Evolutionary conservation across 1,140 invertebrate genomes (phyloP).

Genomic region (Achatina immaculata): DNA sequence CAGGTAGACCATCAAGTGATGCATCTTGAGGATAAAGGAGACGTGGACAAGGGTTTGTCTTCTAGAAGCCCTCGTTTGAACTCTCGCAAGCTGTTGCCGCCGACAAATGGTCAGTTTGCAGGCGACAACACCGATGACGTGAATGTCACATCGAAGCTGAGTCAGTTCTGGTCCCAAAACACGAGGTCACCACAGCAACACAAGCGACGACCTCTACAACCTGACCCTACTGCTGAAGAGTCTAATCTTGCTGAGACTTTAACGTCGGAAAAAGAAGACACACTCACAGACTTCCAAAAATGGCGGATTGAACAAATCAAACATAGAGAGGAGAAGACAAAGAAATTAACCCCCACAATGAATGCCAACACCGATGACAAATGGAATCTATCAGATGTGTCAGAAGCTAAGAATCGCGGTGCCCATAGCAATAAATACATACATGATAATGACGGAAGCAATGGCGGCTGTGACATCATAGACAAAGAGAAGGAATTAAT

Average conservation of each 20-base stretch:
- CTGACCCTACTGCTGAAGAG: background rate
- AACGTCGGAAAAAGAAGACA: conserved; percentile 19
- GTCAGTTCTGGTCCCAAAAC: background rate
- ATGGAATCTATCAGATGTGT: conserved; percentile 25
- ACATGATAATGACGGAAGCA: background rate
- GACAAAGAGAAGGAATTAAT: conserved; percentile 50
- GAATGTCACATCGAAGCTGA: too few relatives aligned
- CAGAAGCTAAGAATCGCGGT: conserved; percentile 37
- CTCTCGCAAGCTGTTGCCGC: conserved; percentile 19
- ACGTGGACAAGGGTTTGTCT: background rate
- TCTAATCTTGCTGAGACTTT: too few relatives aligned
- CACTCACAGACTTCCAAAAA: conserved; percentile 61
- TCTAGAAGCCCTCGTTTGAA: conserved; percentile 10
- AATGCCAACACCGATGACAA: conserved; percentile 16
- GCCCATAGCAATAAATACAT: conserved; percentile 29
- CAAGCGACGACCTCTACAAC: background rate
- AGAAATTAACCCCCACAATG: conserved; percentile 25
- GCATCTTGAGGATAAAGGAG: background rate
- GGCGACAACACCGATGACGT: conserved; percentile 26
- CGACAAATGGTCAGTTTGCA: background rate
- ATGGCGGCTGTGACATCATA: conserved; percentile 32
- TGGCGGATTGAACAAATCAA: conserved; percentile 62
- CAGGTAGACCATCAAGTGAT: background rate
- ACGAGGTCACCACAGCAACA: background rate
- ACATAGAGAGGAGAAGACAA: conserved; percentile 47